Base-by-base conservation (phyloP, 2,888 invertebrate species). In the Spilosoma lubricipeda region DNA sequence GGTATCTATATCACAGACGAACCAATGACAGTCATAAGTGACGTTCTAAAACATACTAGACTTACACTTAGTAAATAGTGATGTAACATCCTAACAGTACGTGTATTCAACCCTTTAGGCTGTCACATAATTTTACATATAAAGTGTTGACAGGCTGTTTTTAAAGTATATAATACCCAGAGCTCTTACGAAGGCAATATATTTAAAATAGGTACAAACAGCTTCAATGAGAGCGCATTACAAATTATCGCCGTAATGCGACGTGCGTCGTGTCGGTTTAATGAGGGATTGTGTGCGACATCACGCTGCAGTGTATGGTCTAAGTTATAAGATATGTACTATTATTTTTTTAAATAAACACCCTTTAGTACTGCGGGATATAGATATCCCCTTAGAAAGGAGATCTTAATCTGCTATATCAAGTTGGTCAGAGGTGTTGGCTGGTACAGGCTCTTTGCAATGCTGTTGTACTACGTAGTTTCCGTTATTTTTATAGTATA, bases 211-310 rank as follows among this genome's bases (percentile, higher is more conserved):
- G 67, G 72, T 81, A 82, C 80, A 80, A 82, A 85, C 76, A 77
- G 72, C 77, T 82, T 82, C 81, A 80, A 87, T 84, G 86, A 83
- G 76, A 83, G 84, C 86, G 88, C 84, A 87, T 83, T 87, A 88
- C 89, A 90, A 91, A 90, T 91, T 90, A 89, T 88, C 87, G 86
- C 88, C 86, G 89, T 90, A 89, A 90, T 88, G 86, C 86, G 85
- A 88, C 86, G 87, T 87, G 87, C 79, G 80, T 85, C 86, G 88
- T 89, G 90, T 88, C 90, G 86, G 89, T 89, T 91, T 94, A 94
- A 94, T 94, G 93, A 94, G 93, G 93, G 91, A 93, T 92, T 93
- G 93, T 93, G 91, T 94, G 93, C 93, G 89, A 88, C 90, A 92
- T 91, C 93, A 93, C 93, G 92, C 82, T 78, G 81, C 80, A 27